Evolutionary conservation across 2,797 vertebrate species (phyloP).

Genomic region (Chelonia mydas): DNA sequence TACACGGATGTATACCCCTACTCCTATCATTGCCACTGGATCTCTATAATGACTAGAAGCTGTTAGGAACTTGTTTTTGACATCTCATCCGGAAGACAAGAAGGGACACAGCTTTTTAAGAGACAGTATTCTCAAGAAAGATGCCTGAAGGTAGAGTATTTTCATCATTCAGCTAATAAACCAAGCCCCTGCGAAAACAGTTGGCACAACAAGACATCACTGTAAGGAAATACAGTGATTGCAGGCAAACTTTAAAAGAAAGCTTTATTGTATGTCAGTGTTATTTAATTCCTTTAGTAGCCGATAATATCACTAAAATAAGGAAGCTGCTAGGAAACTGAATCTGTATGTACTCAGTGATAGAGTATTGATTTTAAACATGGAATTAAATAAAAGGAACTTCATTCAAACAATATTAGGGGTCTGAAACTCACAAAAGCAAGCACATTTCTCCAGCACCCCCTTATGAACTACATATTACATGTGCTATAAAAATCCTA

Average conservation of each 20-base stretch:
- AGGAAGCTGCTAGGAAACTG: not conserved
- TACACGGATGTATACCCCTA: not conserved
- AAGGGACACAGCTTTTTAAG: not conserved
- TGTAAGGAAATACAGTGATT: not conserved
- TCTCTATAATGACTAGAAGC: not conserved
- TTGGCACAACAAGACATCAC: slow-evolving; percentile 16
- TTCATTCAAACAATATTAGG: not conserved
- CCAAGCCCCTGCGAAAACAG: not conserved
- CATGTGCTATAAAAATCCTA: not conserved
- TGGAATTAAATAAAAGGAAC: slow-evolving; percentile 10
- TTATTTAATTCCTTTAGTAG: not conserved
- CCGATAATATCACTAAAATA: not conserved
- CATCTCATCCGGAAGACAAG: accelerated
- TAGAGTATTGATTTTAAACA: not conserved
- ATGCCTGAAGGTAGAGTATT: not conserved
- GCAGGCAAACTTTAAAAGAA: slow-evolving; percentile 57
- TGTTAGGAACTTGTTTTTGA: not conserved
- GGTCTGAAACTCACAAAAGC: slow-evolving; percentile 5
- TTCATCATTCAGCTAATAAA: slow-evolving; percentile 27
- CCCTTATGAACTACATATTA: slow-evolving; percentile 1
- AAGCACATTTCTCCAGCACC: not conserved
- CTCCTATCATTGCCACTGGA: not conserved
- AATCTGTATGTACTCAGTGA: not conserved
- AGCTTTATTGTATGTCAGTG: slow-evolving; percentile 10
- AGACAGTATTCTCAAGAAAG: not conserved